A percentile compares a stretch with the other conserved stretches of the same genome.
These are phyloP conservation scores for Micromys minutus DNA, from an alignment of 2,113 vertebrate species.

Conservation along the genomic window DNA sequence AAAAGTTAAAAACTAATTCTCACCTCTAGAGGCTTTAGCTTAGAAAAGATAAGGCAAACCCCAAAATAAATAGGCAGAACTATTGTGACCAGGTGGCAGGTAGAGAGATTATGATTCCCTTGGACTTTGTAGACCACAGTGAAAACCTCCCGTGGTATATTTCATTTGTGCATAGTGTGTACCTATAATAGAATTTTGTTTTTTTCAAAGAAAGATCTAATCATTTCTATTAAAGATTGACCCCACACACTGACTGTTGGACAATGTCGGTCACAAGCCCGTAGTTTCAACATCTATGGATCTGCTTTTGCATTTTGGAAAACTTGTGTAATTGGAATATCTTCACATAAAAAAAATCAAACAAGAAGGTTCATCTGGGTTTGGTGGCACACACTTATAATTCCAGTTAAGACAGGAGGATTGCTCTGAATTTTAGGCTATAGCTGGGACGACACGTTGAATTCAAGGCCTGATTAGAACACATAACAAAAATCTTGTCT, in stretches of 20 bases:
- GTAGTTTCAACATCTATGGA: neutral
- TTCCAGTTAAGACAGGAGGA: neutral
- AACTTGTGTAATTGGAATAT: neutral
- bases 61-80: neutral
- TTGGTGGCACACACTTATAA: neutral
- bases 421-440: neutral
- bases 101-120: neutral
- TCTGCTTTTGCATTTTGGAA: neutral
- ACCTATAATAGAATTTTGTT: neutral
- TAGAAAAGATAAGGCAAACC: neutral
- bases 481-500: neutral
- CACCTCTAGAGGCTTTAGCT: neutral
- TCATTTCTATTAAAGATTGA: neutral
- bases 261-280: neutral
- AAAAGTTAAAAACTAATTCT: conserved; percentile 26
- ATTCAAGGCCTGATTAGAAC: neutral
- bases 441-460: neutral
- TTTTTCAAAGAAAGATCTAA: neutral
- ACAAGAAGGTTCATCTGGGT: neutral
- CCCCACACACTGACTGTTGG: neutral
- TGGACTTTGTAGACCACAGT: neutral
- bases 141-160: neutral
- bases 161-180: neutral
- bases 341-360: neutral
- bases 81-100: neutral